These are phyloP conservation scores for Lordiphosa andalusiaca DNA, from an alignment of 2,888 invertebrate genomes.

Conservation along the genomic window DNA sequence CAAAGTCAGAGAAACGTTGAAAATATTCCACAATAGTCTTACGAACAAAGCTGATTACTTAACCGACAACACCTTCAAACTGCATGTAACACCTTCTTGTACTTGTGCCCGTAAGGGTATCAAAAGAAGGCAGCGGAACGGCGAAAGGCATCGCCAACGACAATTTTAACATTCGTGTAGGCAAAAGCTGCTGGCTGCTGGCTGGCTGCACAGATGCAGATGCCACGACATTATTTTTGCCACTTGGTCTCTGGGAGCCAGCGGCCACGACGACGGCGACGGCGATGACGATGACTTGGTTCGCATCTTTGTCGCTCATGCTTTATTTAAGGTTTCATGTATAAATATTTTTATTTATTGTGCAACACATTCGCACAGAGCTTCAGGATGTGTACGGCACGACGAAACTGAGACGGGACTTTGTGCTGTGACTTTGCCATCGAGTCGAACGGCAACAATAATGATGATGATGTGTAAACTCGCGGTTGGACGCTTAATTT, in stretches of 20 bases:
- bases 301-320: conserved; percentile 75
- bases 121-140: conserved; percentile 4
- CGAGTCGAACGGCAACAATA: conserved; percentile 54
- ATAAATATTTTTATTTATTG: conserved; percentile 75
- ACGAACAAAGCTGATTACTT: no score
- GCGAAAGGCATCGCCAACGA: conserved; percentile 26
- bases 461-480: conserved; percentile 75
- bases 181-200: conserved; percentile 53
- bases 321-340: conserved; percentile 75
- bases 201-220: conserved; percentile 67
- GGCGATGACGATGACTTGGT: conserved; percentile 44
- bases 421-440: conserved; percentile 6
- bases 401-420: conserved; percentile 42
- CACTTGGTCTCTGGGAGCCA: conserved; percentile 64
- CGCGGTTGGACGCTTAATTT: conserved; percentile 73
- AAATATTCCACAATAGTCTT: no score
- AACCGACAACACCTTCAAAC: no score
- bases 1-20: no score
- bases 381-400: conserved; percentile 57
- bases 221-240: conserved; percentile 74
- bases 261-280: conserved; percentile 19
- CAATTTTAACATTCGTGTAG: conserved; percentile 63
- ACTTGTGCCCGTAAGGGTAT: not conserved
- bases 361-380: conserved; percentile 71
- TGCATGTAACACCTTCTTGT: not conserved